A percentile compares a stretch with the other conserved stretches of the same genome.
phyloP scores from a whole-genome alignment of 2,113 vertebrate genomes.

The Falco punctatus region DNA sequence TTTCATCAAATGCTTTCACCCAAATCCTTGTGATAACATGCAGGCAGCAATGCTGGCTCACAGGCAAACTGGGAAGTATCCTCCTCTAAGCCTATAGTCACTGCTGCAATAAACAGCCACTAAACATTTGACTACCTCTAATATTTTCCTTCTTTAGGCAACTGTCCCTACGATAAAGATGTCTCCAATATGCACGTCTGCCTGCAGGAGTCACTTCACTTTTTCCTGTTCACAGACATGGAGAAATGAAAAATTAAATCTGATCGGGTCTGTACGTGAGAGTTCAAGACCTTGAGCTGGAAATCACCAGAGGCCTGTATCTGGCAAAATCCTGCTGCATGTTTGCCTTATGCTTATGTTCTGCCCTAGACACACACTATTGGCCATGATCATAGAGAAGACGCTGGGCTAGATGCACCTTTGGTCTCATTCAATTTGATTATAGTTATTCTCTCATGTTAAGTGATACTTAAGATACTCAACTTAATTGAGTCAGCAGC shows the following conservation, averaged over 20 bases:
- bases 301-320: not conserved
- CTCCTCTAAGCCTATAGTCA: not conserved
- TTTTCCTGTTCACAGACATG: not conserved
- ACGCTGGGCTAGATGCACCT: not conserved
- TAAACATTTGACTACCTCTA: slow-evolving; percentile 13
- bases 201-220: slow-evolving; percentile 9
- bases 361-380: not conserved
- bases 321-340: not conserved
- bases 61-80: not conserved
- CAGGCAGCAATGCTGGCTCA: not conserved
- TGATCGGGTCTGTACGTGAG: not conserved
- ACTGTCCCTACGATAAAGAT: not conserved
- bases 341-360: not conserved
- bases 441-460: not conserved
- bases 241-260: slow-evolving; percentile 26
- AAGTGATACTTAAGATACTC: not conserved
- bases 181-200: not conserved
- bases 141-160: slow-evolving; percentile 2
- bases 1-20: slow-evolving; percentile 35
- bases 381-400: not conserved
- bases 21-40: not conserved
- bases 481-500: not conserved
- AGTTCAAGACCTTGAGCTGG: not conserved
- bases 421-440: not conserved
- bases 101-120: slow-evolving; percentile 21